Evolutionary conservation across 2,113 vertebrate species (phyloP), one percentile per base, ranked within the genome.

Genomic region (Glaucidium brasilianum): DNA sequence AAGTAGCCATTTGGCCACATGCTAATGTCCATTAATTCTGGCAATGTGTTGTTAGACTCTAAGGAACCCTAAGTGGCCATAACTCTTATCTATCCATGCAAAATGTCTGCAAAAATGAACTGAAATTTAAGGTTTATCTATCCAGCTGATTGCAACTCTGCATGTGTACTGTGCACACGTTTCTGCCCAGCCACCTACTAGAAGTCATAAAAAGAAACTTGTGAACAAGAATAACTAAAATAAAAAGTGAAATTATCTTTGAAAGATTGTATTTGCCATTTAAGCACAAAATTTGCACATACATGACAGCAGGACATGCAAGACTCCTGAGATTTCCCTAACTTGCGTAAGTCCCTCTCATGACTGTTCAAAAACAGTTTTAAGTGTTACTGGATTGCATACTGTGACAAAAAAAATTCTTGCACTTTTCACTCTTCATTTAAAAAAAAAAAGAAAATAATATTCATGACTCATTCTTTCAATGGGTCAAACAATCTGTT

Each of bases 211-310:
- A 52, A 91, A 91, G 5, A 77, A 89, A 86, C 10, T 22, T 32
- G 26, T 43, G 55, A 94, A 66, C 34, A 87, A 35, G 59, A 74
- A 6, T 7, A 87, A 59, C 22, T 58, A 67, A 12, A 73, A 20
- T 32, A 25, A 84, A 45, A 64, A 49, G 35, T 25, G 2, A 56
- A 43, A 68, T 66, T 83, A 14, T 66, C 45, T 80, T 73, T 53
- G 19, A 76, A 77, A 93, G 20, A 39, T n/a, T 45, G 12, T 35
- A 19, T 81, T 81, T 94, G 63, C 80, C 77, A 90, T 56, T 87
- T 92, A 94, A 93, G 83, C 34, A 97, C 11, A 95, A 62, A 86
- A 75, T 68, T 47, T 68, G 21, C 18, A n/a, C 59, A 27, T 1
- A 91, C 8, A 53, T 21, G 23, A 50, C 26, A 63, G 63, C 17